Conservation (phyloP, 1,140 invertebrate species). For the Trichomalopsis sarcophagae region DNA sequence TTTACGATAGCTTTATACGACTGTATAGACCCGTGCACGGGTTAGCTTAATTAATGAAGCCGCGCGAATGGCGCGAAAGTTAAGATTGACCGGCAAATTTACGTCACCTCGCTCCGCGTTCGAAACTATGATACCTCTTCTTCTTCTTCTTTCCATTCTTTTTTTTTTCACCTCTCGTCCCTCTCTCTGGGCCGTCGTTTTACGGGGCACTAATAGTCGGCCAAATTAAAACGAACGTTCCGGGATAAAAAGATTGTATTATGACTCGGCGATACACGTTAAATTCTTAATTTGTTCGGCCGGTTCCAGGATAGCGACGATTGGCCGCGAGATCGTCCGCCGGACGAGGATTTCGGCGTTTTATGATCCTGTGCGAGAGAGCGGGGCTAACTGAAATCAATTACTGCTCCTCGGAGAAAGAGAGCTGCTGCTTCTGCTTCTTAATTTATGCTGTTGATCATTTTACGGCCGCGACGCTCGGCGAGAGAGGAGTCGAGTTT, state of each 20-base stretch:
- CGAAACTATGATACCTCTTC: not conserved
- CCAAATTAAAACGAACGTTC: constrained; percentile 42
- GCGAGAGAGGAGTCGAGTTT: not conserved
- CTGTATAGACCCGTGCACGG: not conserved
- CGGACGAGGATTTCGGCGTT: constrained; percentile 5
- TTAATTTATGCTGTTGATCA: constrained; percentile 26
- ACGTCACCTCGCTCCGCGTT: constrained; percentile 42
- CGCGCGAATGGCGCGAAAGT: constrained; percentile 44
- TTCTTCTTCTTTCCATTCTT: not conserved
- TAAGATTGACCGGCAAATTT: constrained; percentile 47
- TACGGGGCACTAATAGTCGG: constrained; percentile 36
- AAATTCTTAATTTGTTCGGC: constrained; percentile 48
- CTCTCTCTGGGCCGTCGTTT: constrained; percentile 12
- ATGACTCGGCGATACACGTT: constrained; percentile 33
- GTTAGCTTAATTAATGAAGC: constrained; percentile 58
- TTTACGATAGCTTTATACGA: constrained; percentile 58
- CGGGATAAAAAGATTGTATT: constrained; percentile 38
- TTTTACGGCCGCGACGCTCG: constrained; percentile 6
- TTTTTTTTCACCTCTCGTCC: not conserved
- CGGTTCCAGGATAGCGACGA: not conserved
- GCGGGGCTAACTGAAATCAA: constrained; percentile 40
- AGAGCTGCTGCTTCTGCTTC: not conserved
- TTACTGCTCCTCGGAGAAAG: constrained; percentile 16
- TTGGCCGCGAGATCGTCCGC: constrained; percentile 3
- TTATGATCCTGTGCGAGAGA: not conserved